phyloP scores from a whole-genome alignment of 1,140 invertebrate species.

The Neodiprion lecontei region DNA sequence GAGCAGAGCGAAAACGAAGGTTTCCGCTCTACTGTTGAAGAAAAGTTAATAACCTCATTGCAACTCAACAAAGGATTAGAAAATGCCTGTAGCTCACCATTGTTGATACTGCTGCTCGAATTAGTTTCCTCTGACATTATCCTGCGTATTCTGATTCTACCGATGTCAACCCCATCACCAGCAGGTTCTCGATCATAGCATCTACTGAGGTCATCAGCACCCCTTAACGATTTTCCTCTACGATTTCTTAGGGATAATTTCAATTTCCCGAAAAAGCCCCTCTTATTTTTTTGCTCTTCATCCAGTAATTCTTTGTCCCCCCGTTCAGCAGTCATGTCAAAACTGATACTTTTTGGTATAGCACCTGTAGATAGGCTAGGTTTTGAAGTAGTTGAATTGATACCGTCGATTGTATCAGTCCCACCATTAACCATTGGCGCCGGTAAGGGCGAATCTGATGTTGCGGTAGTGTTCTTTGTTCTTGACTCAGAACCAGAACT shows the following conservation, averaged over 20 bases:
- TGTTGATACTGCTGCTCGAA: conserved; percentile 41
- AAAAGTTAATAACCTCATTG: too few species aligned
- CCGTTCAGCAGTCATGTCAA: conserved; percentile 88
- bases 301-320: conserved; percentile 70
- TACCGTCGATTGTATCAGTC: conserved; percentile 37
- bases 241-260: conserved; percentile 74
- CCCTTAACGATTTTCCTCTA: conserved; percentile 63
- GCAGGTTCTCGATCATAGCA: conserved; percentile 58
- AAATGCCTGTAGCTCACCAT: conserved; percentile 36
- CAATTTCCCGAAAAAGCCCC: conserved; percentile 73
- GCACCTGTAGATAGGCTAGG: conserved; percentile 75
- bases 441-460: conserved; percentile 24
- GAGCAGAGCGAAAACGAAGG: too few species aligned
- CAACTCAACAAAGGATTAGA: too few species aligned
- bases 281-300: conserved; percentile 68
- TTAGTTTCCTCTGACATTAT: conserved; percentile 62
- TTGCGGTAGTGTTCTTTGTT: conserved; percentile 38
- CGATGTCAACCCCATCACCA: conserved; percentile 46
- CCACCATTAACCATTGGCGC: conserved; percentile 38
- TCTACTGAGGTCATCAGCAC: conserved; percentile 57
- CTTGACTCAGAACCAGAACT: conserved; percentile 55
- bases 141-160: conserved; percentile 59
- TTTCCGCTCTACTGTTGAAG: too few species aligned
- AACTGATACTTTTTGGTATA: conserved; percentile 91
- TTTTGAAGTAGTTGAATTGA: conserved; percentile 52